Evolutionary conservation across 1,140 invertebrate genomes (phyloP).

Genomic region (Sminthurinus signatus): DNA sequence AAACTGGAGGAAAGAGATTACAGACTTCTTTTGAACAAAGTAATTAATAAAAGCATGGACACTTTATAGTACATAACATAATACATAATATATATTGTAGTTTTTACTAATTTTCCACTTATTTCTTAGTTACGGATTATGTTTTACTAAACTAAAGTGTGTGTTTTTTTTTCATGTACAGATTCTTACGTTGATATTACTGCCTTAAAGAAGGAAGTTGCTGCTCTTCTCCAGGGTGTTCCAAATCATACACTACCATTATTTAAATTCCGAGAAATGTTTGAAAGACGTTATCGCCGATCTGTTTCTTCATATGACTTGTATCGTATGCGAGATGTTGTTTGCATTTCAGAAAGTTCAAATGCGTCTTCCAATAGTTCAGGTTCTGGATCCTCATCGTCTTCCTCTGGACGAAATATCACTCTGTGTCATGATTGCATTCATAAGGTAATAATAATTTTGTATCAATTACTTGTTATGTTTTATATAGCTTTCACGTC

Average conservation of each 20-base stretch:
- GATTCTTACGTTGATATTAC: slow-evolving; percentile 10
- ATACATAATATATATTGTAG: no score
- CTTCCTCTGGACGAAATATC: slow-evolving; percentile 26
- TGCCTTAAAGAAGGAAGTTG: slow-evolving; percentile 45
- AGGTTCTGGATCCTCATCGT: not conserved
- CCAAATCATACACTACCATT: slow-evolving; percentile 68
- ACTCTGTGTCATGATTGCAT: slow-evolving; percentile 21
- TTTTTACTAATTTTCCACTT: no score
- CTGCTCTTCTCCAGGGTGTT: slow-evolving; percentile 58
- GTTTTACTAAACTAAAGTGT: no score
- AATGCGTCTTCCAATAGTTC: slow-evolving; percentile 7
- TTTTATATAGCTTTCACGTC: no score
- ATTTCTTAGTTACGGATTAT: no score
- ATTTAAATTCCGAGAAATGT: slow-evolving; percentile 78
- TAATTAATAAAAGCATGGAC: no score
- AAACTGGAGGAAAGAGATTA: no score
- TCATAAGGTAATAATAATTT: slow-evolving; percentile 17
- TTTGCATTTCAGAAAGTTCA: slow-evolving; percentile 57
- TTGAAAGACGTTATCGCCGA: slow-evolving; percentile 71
- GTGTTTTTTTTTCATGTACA: not conserved
- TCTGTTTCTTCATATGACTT: slow-evolving; percentile 72
- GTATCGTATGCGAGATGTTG: slow-evolving; percentile 70
- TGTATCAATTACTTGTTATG: no score
- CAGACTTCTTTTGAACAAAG: no score
- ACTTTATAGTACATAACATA: no score